These are phyloP conservation scores for Synergus itoensis DNA, from an alignment of 2,888 invertebrate genomes.

Conservation along the genomic window DNA sequence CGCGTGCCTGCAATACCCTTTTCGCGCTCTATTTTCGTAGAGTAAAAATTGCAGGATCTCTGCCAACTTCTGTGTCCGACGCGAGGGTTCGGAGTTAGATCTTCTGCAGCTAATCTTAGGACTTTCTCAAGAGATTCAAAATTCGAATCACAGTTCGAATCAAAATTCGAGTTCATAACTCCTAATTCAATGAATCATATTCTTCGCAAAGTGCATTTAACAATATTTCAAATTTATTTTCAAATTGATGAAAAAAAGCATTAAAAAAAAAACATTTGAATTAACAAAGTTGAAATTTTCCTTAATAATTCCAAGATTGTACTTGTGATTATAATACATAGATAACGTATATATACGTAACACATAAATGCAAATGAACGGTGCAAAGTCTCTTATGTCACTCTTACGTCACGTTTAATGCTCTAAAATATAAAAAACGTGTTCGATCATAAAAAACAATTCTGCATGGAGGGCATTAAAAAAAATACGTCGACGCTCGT, in stretches of 20 bases:
- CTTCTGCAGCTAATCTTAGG: slow-evolving; percentile 5
- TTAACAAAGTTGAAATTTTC: too few species aligned
- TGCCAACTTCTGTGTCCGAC: slow-evolving; percentile 40
- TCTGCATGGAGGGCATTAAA: background rate
- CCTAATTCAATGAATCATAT: too few species aligned
- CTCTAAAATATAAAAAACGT: background rate
- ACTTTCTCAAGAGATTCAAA: slow-evolving; percentile 6
- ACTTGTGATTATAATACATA: background rate
- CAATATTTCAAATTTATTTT: too few species aligned
- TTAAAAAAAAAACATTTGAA: too few species aligned
- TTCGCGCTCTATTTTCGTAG: slow-evolving; percentile 48
- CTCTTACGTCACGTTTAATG: background rate
- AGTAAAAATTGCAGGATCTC: slow-evolving; percentile 46
- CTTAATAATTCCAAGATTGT: too few species aligned
- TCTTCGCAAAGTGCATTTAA: too few species aligned
- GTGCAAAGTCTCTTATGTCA: background rate
- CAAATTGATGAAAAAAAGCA: too few species aligned
- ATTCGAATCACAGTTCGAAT: background rate
- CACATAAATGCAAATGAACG: background rate
- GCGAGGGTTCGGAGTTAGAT: slow-evolving; percentile 12
- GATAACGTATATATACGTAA: background rate
- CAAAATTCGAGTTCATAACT: too few species aligned
- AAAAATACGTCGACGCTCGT: slow-evolving; percentile 17
- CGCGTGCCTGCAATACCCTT: slow-evolving; percentile 38
- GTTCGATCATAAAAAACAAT: background rate